Percentiles rank a stretch among this genome's conserved stretches.
phyloP scores from a whole-genome alignment of 2,888 invertebrate species.

The Zele albiditarsus region DNA sequence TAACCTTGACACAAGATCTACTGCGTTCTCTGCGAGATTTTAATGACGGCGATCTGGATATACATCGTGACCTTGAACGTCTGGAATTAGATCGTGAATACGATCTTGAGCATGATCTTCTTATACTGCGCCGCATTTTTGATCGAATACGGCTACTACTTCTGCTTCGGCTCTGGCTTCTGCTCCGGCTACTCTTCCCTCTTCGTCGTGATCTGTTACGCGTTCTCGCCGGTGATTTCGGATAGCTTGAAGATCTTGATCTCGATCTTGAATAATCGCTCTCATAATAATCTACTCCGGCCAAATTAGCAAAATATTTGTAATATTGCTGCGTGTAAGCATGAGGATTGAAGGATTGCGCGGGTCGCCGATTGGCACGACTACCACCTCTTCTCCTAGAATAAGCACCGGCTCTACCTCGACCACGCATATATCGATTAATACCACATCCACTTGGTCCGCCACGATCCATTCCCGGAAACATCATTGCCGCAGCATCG shows the following conservation, averaged over 20 bases:
- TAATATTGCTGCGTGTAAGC: conserved; percentile 74
- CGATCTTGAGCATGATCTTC: conserved; percentile 22
- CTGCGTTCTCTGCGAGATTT: conserved; percentile 65
- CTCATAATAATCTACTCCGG: conserved; percentile 75
- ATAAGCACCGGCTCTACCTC: conserved; percentile 55
- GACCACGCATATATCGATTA: conserved; percentile 57
- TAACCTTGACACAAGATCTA: conserved; percentile 60
- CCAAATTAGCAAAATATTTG: conserved; percentile 78
- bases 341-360: conserved; percentile 67
- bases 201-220: conserved; percentile 52
- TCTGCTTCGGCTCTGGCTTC: conserved; percentile 45
- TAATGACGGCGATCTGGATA: conserved; percentile 58
- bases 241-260: conserved; percentile 60
- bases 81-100: conserved; percentile 39
- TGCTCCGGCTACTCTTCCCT: conserved; percentile 49
- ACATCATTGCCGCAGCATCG: conserved; percentile 62
- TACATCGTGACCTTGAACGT: conserved; percentile 59
- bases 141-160: not conserved
- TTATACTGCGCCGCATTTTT: not conserved
- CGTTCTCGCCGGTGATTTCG: conserved; percentile 64
- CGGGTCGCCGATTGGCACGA: conserved; percentile 55
- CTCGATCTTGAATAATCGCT: conserved; percentile 61
- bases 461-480: conserved; percentile 57
- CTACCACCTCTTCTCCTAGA: conserved; percentile 44
- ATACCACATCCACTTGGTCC: conserved; percentile 55